These are phyloP conservation scores for Carassius gibelio DNA, from an alignment of 2,113 vertebrate species.

Conservation along the genomic window DNA sequence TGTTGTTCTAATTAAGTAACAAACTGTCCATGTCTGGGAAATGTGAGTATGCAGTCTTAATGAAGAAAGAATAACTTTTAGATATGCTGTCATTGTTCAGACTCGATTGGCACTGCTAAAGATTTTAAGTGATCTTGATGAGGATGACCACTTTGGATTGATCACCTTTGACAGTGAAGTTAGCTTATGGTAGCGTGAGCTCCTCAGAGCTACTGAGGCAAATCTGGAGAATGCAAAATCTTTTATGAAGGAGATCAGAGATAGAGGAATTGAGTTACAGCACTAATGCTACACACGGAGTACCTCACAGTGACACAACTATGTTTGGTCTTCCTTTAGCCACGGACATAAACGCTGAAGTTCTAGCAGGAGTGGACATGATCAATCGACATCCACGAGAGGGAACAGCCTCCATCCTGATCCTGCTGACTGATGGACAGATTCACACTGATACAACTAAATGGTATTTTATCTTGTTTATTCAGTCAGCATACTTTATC, in stretches of 20 bases:
- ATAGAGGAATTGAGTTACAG: constrained; percentile 68
- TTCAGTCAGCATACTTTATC: not conserved
- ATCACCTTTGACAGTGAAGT: constrained; percentile 72
- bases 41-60: not conserved
- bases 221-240: constrained; percentile 78
- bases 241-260: constrained; percentile 73
- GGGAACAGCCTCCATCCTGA: constrained; percentile 84
- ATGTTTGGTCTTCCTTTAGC: constrained; percentile 61
- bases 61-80: not conserved
- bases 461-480: too few relatives aligned
- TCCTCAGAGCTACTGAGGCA: constrained; percentile 78
- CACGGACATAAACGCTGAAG: constrained; percentile 84
- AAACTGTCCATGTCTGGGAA: not conserved
- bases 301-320: not conserved
- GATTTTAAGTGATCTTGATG: constrained; percentile 83
- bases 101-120: constrained; percentile 84
- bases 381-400: constrained; percentile 71
- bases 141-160: constrained; percentile 69
- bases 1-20: too few relatives aligned
- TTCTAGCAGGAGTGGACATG: constrained; percentile 81
- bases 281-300: not conserved
- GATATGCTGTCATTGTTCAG: constrained; percentile 63
- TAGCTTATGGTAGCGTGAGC: constrained; percentile 78
- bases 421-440: constrained; percentile 89
- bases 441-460: not conserved